These are phyloP conservation scores for Macaria liturata DNA, from an alignment of 2,888 invertebrate species.

Conservation along the genomic window DNA sequence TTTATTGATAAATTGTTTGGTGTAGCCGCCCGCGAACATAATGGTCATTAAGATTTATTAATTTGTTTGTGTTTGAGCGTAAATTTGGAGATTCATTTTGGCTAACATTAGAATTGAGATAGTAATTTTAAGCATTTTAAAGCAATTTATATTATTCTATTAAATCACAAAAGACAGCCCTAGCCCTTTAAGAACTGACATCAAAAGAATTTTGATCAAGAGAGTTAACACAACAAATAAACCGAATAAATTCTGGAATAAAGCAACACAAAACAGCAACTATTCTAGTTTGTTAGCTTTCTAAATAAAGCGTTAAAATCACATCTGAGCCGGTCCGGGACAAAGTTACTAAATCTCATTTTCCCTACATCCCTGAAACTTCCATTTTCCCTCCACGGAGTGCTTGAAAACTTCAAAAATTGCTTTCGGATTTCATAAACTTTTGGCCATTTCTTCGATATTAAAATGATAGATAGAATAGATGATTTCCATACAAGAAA, in stretches of 20 bases:
- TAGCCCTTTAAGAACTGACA: too few relatives aligned
- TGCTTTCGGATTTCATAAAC: slow-evolving; percentile 42
- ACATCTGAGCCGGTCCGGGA: slow-evolving; percentile 6
- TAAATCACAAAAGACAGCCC: too few relatives aligned
- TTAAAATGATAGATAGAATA: not conserved
- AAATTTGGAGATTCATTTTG: too few relatives aligned
- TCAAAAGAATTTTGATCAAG: too few relatives aligned
- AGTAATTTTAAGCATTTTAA: too few relatives aligned
- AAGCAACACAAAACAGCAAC: too few relatives aligned
- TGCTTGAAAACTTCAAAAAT: slow-evolving; percentile 44
- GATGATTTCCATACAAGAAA: not conserved
- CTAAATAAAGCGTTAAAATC: slow-evolving; percentile 9
- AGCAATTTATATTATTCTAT: too few relatives aligned
- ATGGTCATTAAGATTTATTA: slow-evolving; percentile 29
- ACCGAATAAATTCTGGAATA: too few relatives aligned
- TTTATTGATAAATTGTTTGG: slow-evolving; percentile 29
- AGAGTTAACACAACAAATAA: too few relatives aligned
- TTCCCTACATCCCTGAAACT: slow-evolving; percentile 17
- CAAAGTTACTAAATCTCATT: slow-evolving; percentile 26
- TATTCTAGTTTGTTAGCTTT: not conserved
- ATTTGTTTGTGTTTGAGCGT: slow-evolving; percentile 6
- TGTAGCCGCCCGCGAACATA: slow-evolving; percentile 22
- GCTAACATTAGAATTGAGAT: too few relatives aligned
- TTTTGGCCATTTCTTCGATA: slow-evolving; percentile 5
- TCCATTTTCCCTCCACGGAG: slow-evolving; percentile 14